These are phyloP conservation scores for Betta splendens DNA, from an alignment of 2,797 vertebrate genomes.

Conservation along the genomic window DNA sequence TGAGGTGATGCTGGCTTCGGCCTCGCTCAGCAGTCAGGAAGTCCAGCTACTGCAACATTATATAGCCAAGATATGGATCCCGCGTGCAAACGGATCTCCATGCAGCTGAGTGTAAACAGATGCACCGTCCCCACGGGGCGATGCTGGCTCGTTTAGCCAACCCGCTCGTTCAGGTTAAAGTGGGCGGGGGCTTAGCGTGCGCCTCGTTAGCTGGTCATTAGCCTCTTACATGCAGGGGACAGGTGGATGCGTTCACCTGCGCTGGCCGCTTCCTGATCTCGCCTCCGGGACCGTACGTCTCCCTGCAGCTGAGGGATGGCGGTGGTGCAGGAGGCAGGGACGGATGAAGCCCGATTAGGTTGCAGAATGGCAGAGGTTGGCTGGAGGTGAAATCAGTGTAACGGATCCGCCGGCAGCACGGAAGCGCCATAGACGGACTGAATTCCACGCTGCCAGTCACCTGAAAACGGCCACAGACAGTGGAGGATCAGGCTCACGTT, in stretches of 20 bases:
- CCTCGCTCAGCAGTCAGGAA: neutral
- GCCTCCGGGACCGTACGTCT: constrained; percentile 5
- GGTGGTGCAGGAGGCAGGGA: too few species aligned
- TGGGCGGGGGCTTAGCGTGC: constrained; percentile 30
- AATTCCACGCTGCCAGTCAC: constrained; percentile 32
- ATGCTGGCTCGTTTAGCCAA: neutral
- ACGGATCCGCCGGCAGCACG: constrained; percentile 64
- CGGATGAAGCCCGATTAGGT: constrained; percentile 55
- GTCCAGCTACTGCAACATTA: neutral
- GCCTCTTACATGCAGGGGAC: constrained; percentile 47
- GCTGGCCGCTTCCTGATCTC: constrained; percentile 53
- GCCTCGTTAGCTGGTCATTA: constrained; percentile 54
- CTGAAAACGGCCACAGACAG: constrained; percentile 10
- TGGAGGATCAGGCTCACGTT: neutral
- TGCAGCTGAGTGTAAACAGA: neutral
- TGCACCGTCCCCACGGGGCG: neutral
- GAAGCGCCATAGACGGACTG: constrained; percentile 31
- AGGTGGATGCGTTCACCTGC: constrained; percentile 45
- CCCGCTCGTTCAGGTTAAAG: constrained; percentile 6
- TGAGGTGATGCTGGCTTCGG: constrained; percentile 2
- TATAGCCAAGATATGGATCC: neutral
- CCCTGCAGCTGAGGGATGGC: neutral
- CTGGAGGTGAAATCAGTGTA: constrained; percentile 69
- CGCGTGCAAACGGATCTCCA: neutral
- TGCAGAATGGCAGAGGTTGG: constrained; percentile 60